Percentiles rank a stretch among this genome's conserved stretches.
phyloP scores from a whole-genome alignment of 2,888 invertebrate species.

The Eretmocerus hayati region DNA sequence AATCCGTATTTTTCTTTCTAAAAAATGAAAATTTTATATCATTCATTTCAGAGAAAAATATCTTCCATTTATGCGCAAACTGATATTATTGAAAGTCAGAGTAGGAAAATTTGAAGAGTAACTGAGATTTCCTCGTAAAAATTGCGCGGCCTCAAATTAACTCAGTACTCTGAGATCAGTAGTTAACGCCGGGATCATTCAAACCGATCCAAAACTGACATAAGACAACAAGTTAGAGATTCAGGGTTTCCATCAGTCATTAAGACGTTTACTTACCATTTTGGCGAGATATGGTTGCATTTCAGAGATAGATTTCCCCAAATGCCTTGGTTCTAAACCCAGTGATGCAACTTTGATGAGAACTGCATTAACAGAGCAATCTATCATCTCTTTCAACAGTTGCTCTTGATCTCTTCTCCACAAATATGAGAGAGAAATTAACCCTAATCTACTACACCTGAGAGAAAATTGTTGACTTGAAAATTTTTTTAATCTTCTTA shows the following conservation, averaged over 20 bases:
- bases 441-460: conserved; percentile 83
- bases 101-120: no score
- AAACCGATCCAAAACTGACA: conserved; percentile 24
- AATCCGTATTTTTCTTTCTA: conserved; percentile 86
- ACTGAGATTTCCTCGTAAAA: conserved; percentile 6
- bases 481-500: conserved; percentile 2
- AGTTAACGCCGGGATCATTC: conserved; percentile 19
- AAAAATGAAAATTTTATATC: conserved; percentile 25
- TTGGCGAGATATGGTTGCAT: conserved; percentile 80
- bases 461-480: conserved; percentile 29
- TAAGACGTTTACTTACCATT: conserved; percentile 55
- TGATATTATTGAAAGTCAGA: conserved; percentile 9
- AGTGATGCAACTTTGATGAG: conserved; percentile 96
- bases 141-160: conserved; percentile 16
- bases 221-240: conserved; percentile 16
- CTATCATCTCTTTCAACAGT: conserved; percentile 94
- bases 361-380: conserved; percentile 84
- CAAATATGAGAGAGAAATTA: conserved; percentile 85
- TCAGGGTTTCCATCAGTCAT: conserved; percentile 25
- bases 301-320: conserved; percentile 78
- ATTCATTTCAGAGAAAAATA: not conserved
- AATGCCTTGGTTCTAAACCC: conserved; percentile 82
- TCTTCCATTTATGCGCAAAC: no score
- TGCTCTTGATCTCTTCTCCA: conserved; percentile 95
- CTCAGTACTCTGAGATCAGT: conserved; percentile 15